Evolutionary conservation across 2,888 invertebrate genomes (phyloP), one percentile per base, ranked within the genome.

Genomic region (Meghimatium bilineatum): DNA sequence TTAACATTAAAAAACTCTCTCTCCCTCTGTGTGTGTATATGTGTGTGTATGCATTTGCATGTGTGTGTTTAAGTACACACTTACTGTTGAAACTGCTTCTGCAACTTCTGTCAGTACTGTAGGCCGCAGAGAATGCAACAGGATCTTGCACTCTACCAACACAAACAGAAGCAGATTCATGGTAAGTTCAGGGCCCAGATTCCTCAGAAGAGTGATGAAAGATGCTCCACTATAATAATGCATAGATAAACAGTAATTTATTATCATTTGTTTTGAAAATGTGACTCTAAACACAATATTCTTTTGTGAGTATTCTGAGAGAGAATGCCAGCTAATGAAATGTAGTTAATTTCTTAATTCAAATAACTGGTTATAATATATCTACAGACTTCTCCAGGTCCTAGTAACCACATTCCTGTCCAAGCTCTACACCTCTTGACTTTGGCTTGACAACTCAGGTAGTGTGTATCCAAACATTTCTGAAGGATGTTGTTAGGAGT

Each of bases 51-150:
- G n/a, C n/a, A n/a, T 44, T 12, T 44, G 5, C 12, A 44, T 12
- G 12, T 5, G 6, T 38, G 38, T 29, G 32, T 1, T 1, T 66
- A 32, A 12, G 32, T 74, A 2, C 14, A 52, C 12, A 84, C 83
- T 91, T 88, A 94, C 94, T 86, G 94, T 94, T 44, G 98, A 97
- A 44, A 99, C 96, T 66, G 99, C 99, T 95, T 99, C 99, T 26
- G 98, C 97, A 14, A 99, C 98, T 67, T 98, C 97, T 52, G 99
- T 99, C 86, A 99, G 94, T 8, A 98, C 98, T 93, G 98, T 98
- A 1, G 99, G 98, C 82, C 95, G 95, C 79, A 99, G 95, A 23
- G 99, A 99, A 94, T 99, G 99, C 93, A 99, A 97, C 84, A 99
- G 95, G 92, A 99, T 96, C 95, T 99, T 99, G 94, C 99, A 98